phyloP scores from a whole-genome alignment of 2,113 vertebrate genomes.

The Anolis carolinensis region DNA sequence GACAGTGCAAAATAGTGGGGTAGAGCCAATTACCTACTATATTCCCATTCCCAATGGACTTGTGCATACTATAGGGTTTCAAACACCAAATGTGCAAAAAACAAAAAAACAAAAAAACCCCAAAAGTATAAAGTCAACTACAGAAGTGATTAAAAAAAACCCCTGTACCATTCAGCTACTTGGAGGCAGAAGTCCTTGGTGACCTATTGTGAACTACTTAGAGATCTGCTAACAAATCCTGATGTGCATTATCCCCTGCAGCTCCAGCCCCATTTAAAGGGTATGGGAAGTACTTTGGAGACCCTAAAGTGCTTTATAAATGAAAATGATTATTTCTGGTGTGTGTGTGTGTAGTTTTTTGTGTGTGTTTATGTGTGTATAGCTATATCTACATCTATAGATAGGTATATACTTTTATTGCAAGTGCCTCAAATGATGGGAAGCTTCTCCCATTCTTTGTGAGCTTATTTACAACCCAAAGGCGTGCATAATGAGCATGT shows the following conservation, averaged over 20 bases:
- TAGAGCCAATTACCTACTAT: not conserved
- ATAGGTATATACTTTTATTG: not conserved
- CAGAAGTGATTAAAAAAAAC: too few species aligned
- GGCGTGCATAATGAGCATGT: not conserved
- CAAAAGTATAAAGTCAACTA: too few species aligned
- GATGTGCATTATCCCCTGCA: not conserved
- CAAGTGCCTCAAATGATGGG: not conserved
- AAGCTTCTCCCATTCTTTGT: not conserved
- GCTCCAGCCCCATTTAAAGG: not conserved
- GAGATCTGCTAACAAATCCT: not conserved
- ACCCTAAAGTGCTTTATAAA: not conserved
- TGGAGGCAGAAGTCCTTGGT: not conserved
- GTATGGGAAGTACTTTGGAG: not conserved
- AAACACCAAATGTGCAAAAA: not conserved
- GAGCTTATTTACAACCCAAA: not conserved
- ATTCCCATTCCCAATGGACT: not conserved
- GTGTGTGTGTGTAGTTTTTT: too few species aligned
- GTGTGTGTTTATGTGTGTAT: too few species aligned
- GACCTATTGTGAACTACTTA: not conserved
- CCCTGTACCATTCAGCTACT: too few species aligned
- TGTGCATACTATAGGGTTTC: not conserved
- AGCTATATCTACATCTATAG: too few species aligned
- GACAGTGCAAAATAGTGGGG: not conserved
- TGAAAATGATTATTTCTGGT: not conserved
- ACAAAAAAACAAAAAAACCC: too few species aligned